Evolutionary conservation across 2,797 vertebrate genomes (phyloP).

Genomic region (Tadarida brasiliensis): DNA sequence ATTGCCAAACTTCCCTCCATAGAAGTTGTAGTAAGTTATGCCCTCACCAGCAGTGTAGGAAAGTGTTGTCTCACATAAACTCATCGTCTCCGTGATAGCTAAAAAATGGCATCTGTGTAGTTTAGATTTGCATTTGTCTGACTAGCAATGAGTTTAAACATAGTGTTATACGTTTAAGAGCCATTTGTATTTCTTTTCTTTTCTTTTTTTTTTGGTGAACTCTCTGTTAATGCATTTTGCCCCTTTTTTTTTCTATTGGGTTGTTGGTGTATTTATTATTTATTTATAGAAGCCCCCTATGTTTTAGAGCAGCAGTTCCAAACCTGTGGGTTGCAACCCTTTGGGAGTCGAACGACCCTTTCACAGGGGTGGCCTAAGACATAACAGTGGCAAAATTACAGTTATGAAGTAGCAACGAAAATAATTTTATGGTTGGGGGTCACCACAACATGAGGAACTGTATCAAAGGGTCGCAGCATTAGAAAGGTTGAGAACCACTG

Average conservation of each 20-base stretch:
- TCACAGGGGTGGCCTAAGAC: too few relatives aligned
- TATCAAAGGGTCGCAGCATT: too few relatives aligned
- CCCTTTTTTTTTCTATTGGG: neutral
- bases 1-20: neutral
- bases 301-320: too few relatives aligned
- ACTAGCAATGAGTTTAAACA: neutral
- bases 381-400: too few relatives aligned
- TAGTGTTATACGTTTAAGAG: neutral
- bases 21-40: neutral
- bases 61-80: neutral
- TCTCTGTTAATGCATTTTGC: conserved; percentile 15
- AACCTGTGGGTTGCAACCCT: too few relatives aligned
- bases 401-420: too few relatives aligned
- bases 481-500: too few relatives aligned
- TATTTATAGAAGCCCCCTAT: conserved; percentile 7
- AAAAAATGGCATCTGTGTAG: neutral
- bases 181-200: neutral
- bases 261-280: neutral
- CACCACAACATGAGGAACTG: too few relatives aligned
- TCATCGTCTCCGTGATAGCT: neutral
- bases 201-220: conserved; percentile 9
- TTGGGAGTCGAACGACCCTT: too few relatives aligned
- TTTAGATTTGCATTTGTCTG: conserved; percentile 19
- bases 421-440: too few relatives aligned
- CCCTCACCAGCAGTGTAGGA: neutral